These are phyloP conservation scores for Xestia xanthographa DNA, from an alignment of 2,888 invertebrate species.

Conservation along the genomic window DNA sequence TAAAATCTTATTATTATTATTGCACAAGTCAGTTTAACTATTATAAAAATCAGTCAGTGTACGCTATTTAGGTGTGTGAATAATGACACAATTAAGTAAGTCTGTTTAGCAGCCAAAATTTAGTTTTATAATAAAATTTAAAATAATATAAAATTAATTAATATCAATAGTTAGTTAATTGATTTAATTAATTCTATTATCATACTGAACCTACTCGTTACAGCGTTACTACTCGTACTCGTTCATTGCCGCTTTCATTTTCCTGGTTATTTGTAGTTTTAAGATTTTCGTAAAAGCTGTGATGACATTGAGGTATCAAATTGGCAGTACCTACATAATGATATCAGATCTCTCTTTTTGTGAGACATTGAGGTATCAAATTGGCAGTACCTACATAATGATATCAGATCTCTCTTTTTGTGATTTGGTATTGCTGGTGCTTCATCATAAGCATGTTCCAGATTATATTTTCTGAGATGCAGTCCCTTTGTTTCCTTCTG, in stretches of 20 bases:
- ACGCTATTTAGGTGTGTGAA: too few relatives aligned
- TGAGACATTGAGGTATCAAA: slow-evolving; percentile 26
- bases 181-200: slow-evolving; percentile 2
- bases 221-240: too few relatives aligned
- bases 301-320: slow-evolving; percentile 31
- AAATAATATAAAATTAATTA: too few relatives aligned
- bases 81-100: too few relatives aligned
- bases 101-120: too few relatives aligned
- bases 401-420: slow-evolving; percentile 20
- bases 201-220: background rate
- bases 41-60: too few relatives aligned
- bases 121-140: too few relatives aligned
- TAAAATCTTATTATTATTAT: too few relatives aligned
- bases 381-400: slow-evolving; percentile 13
- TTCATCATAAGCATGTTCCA: background rate
- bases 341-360: slow-evolving; percentile 19
- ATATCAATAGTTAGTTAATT: slow-evolving; percentile 3
- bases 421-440: slow-evolving; percentile 7
- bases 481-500: background rate
- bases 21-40: too few relatives aligned
- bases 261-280: slow-evolving; percentile 14
- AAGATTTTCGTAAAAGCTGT: slow-evolving; percentile 27
- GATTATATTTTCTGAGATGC: slow-evolving; percentile 4
- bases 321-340: slow-evolving; percentile 14
- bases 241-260: background rate